These are phyloP conservation scores for Sebastes hubbsi DNA, from an alignment of 2,797 vertebrate genomes.

Conservation along the genomic window DNA sequence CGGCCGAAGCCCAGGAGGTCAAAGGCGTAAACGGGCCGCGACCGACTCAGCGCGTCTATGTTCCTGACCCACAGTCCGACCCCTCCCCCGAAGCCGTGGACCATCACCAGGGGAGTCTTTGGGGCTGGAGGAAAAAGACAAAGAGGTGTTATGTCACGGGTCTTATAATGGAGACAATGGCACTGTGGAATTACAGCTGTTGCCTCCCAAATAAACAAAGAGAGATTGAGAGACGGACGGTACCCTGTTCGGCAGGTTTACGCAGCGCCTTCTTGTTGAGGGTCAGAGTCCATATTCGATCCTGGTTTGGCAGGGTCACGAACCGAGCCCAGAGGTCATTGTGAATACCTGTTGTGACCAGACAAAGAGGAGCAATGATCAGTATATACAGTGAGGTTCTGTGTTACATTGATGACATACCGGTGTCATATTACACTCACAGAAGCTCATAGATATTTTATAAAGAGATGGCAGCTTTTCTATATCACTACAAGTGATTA, in stretches of 20 bases:
- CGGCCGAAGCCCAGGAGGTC: slow-evolving; percentile 92
- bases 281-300: slow-evolving; percentile 90
- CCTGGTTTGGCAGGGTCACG: slow-evolving; percentile 87
- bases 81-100: slow-evolving; percentile 93
- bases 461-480: background rate
- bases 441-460: background rate
- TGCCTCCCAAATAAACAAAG: background rate
- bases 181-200: background rate
- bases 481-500: background rate
- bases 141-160: background rate
- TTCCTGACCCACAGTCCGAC: slow-evolving; percentile 93
- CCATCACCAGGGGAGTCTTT: slow-evolving; percentile 90
- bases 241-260: slow-evolving; percentile 67
- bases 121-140: slow-evolving; percentile 31
- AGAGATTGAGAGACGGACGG: background rate
- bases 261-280: slow-evolving; percentile 74
- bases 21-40: slow-evolving; percentile 84
- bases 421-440: background rate
- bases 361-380: background rate
- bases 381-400: background rate
- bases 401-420: background rate
- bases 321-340: slow-evolving; percentile 89
- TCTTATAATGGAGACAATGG: background rate
- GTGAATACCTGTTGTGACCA: slow-evolving; percentile 83
- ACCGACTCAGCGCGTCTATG: slow-evolving; percentile 83